phyloP scores from a whole-genome alignment of 2,888 invertebrate genomes.

The Prenolepis imparis region DNA sequence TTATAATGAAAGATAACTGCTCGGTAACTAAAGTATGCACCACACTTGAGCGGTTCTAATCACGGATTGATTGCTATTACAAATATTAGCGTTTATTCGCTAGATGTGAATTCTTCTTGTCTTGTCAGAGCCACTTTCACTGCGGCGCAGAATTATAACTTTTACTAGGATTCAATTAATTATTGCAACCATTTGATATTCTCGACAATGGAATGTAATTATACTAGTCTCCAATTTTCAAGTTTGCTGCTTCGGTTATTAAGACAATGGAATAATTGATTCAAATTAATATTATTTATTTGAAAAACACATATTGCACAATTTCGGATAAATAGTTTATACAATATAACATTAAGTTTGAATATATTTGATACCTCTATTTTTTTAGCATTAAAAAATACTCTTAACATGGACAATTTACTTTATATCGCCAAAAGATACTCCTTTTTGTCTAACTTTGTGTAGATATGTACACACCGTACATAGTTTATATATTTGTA shows the following conservation, averaged over 20 bases:
- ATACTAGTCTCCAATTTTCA: background rate
- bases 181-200: background rate
- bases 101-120: constrained; percentile 21
- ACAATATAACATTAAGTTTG: background rate
- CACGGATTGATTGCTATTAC: constrained; percentile 48
- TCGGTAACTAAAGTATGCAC: constrained; percentile 58
- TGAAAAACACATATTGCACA: background rate
- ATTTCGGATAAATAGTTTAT: background rate
- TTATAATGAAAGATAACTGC: constrained; percentile 68
- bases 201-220: background rate
- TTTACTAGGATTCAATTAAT: constrained; percentile 28
- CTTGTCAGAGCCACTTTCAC: constrained; percentile 39
- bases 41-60: constrained; percentile 58
- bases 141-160: background rate
- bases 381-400: background rate
- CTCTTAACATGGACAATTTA: background rate
- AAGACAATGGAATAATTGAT: background rate
- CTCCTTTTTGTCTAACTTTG: background rate
- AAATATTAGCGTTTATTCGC: constrained; percentile 48
- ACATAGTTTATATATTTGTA: constrained; percentile 12
- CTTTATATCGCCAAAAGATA: background rate
- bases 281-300: background rate
- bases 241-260: constrained; percentile 2
- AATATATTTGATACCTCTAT: background rate
- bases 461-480: background rate